Base-by-base conservation (phyloP, 2,888 invertebrate species). In the Lordiphosa fenestrarum region DNA sequence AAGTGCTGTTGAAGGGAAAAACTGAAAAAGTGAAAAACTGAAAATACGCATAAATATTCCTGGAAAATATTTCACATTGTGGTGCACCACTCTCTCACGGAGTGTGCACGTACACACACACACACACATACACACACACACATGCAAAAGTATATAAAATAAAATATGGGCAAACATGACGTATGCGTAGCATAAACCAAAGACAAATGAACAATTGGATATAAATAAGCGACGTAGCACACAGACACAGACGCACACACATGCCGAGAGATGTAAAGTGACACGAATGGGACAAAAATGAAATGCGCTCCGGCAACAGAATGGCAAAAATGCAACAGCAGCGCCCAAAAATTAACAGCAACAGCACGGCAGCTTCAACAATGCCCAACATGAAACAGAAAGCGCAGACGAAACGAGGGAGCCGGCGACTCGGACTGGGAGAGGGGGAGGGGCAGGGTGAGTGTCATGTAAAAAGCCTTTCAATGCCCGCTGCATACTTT, bases 131-230 rank as follows among this genome's bases (percentile, higher is more conserved):
- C 57, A 36, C 19, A 41, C 30, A 63, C 41, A 35, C 15, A 15
- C 15, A 15, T 23, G 6, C 10, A 36, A 15, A 15, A 23, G 13
- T 65, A 73, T 76, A 62, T 58, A 72, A 73, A 66, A 71, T 78
- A 84, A 81, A 77, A 80, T 81, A 81, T 81, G 80, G 80, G 66
- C 84, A 72, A 64, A 74, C 82, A 84, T 81, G 84, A 81, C 82
- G 80, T 84, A 84, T 84, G 84, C 84, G 84, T 84, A 81, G 71
- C 82, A 84, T 81, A 81, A 81, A 81, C 80, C 80, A 81, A 84
- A 81, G 80, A 74, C 80, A 81, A 81, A 81, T 81, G 80, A 81
- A 81, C 80, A 81, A 81, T 84, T 84, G 80, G 80, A 77, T 84
- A 84, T 81, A 81, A 81, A 81, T 84, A 81, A 81, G 84, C 81